Evolutionary conservation across 1,140 invertebrate species (phyloP).

Genomic region (Aleiodes sp.): DNA sequence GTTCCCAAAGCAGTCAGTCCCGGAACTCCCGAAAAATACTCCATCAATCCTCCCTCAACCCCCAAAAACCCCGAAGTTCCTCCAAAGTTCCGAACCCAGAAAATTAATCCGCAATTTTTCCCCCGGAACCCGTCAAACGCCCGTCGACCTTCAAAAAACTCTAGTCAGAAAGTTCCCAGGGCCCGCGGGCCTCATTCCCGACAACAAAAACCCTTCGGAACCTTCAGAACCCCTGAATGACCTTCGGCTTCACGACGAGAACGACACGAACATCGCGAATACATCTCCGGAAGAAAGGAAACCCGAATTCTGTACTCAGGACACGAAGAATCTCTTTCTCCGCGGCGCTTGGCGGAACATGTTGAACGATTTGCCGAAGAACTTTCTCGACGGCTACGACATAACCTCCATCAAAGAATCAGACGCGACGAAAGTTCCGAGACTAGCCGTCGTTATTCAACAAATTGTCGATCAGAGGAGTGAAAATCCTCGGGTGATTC

Average conservation of each 20-base stretch:
- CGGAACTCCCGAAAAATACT: neutral
- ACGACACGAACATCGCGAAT: slow-evolving; percentile 14
- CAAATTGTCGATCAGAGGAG: slow-evolving; percentile 50
- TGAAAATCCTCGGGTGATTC: slow-evolving; percentile 54
- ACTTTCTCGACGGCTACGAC: slow-evolving; percentile 51
- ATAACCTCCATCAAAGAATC: slow-evolving; percentile 52
- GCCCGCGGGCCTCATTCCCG: slow-evolving; percentile 59
- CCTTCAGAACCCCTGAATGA: slow-evolving; percentile 16
- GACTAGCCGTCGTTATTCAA: slow-evolving; percentile 56
- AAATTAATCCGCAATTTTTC: too few species aligned
- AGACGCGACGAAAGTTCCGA: slow-evolving; percentile 46
- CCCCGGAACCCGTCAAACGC: neutral
- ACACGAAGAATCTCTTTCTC: slow-evolving; percentile 54
- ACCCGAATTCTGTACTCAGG: slow-evolving; percentile 55
- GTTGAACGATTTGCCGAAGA: slow-evolving; percentile 51
- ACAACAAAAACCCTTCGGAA: slow-evolving; percentile 35
- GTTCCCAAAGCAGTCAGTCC: neutral
- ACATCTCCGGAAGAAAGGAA: neutral
- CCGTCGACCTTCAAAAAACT: slow-evolving; percentile 19
- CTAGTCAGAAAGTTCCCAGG: slow-evolving; percentile 60
- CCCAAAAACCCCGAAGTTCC: neutral
- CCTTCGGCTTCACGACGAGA: slow-evolving; percentile 23
- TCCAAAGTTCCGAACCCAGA: too few species aligned
- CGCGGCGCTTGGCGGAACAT: slow-evolving; percentile 59
- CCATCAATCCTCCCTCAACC: too few species aligned